These are phyloP conservation scores for Python bivittatus DNA, from an alignment of 2,113 vertebrate genomes.

Conservation along the genomic window DNA sequence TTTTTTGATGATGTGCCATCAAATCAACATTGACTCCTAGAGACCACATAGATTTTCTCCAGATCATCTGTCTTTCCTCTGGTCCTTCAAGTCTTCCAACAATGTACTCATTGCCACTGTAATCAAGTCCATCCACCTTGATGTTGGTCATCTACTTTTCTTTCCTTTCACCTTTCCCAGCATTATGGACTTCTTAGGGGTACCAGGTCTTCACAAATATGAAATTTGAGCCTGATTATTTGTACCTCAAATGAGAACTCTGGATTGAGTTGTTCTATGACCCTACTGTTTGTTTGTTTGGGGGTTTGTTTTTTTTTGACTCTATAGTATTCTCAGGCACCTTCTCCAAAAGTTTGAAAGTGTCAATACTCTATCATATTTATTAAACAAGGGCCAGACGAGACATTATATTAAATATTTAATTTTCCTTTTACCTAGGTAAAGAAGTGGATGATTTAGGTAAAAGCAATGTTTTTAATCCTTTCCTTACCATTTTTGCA, in stretches of 20 bases:
- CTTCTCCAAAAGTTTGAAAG: neutral
- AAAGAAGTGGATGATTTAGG: neutral
- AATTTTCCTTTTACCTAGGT: neutral
- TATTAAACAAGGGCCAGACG: neutral
- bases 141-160: neutral
- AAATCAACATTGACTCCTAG: neutral
- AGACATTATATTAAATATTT: neutral
- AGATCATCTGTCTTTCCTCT: neutral
- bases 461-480: neutral
- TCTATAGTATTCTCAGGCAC: neutral
- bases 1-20: neutral
- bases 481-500: neutral
- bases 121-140: neutral
- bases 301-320: too few relatives aligned
- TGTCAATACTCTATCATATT: neutral
- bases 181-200: neutral
- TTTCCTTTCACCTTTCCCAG: neutral
- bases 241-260: neutral
- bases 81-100: neutral
- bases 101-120: neutral
- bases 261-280: neutral
- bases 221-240: neutral
- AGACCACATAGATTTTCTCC: neutral
- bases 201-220: neutral
- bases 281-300: neutral